Evolutionary conservation across 2,797 vertebrate genomes (phyloP), one percentile per base, ranked within the genome.

Genomic region (Hippopotamyrus pictus): DNA sequence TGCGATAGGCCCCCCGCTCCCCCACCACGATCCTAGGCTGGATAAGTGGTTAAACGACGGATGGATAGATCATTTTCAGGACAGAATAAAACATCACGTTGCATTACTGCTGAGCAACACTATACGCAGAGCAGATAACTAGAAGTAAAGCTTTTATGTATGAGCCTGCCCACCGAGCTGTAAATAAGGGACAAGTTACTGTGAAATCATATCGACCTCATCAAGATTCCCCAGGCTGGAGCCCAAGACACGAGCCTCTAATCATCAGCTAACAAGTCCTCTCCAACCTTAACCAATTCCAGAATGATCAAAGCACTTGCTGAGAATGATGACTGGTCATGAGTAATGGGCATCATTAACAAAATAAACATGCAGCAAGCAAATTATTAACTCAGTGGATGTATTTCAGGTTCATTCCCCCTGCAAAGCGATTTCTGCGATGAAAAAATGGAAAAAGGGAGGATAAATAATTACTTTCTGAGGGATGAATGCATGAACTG

Each of bases 311-410:
- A n/a, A 79, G 37, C 19, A 17, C 37, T 79, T 19, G 46, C 44
- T 48, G 82, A 14, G 44, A 46, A 84, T 14, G 82, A 29, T 50
- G 41, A 46, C 44, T 44, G 82, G 82, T 48, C 44, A 29, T 84
- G 44, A 22, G n/a, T 84, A 84, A 84, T 84, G 44, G 46, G 11
- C 82, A 84, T 84, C 82, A 84, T 84, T 84, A 84, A 79, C 37
- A 79, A 79, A 79, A 79, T 79, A 79, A 41, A 79, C 73, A 79
- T 79, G 6, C 37, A 79, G 73, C 73, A n/a, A 44, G 73, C 41
- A 41, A 79, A 44, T 79, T 19, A 79, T 79, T 44, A 79, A 79
- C 73, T 79, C 37, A n/a, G 73, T 79, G 17, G 33, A 73, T 37
- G 65, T 9, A 79, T 79, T 79, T 44, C 73, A 79, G 73, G 41